phyloP scores from a whole-genome alignment of 1,140 invertebrate species.

The Drosophila nikananu region DNA sequence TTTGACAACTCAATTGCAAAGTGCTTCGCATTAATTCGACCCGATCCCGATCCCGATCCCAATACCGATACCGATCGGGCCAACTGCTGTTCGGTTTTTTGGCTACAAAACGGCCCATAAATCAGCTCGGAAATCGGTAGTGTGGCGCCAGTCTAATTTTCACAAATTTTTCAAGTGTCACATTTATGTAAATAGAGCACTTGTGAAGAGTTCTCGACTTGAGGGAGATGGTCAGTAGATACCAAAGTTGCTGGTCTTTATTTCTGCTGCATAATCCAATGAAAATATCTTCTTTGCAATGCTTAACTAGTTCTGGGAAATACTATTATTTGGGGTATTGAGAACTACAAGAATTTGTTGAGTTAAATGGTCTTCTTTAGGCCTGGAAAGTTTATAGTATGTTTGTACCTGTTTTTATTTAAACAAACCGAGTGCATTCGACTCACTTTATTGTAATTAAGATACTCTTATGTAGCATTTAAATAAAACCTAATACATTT shows the following conservation, averaged over 20 bases:
- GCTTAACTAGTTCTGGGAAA: background rate
- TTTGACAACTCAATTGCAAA: slow-evolving; percentile 77
- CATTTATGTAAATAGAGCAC: slow-evolving; percentile 45
- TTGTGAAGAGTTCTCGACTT: slow-evolving; percentile 4
- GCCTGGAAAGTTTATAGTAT: background rate
- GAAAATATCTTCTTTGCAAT: background rate
- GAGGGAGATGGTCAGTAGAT: background rate
- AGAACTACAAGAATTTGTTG: background rate
- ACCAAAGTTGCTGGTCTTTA: background rate
- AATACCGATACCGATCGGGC: slow-evolving; percentile 29
- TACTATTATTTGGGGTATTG: background rate
- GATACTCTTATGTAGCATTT: background rate
- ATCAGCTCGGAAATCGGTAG: slow-evolving; percentile 50
- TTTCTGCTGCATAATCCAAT: slow-evolving; percentile 11
- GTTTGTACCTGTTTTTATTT: background rate
- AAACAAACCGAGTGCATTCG: no score
- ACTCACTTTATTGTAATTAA: no score
- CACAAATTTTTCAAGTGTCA: slow-evolving; percentile 38
- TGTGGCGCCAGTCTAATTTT: slow-evolving; percentile 42
- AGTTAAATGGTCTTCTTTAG: background rate
- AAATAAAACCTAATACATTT: background rate
- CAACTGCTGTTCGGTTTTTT: slow-evolving; percentile 73
- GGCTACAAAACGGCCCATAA: slow-evolving; percentile 43
- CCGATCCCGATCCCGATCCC: slow-evolving; percentile 24
- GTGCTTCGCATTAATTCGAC: slow-evolving; percentile 65